Evolutionary conservation across 2,888 invertebrate genomes (phyloP).

Genomic region (Junonia oenone): DNA sequence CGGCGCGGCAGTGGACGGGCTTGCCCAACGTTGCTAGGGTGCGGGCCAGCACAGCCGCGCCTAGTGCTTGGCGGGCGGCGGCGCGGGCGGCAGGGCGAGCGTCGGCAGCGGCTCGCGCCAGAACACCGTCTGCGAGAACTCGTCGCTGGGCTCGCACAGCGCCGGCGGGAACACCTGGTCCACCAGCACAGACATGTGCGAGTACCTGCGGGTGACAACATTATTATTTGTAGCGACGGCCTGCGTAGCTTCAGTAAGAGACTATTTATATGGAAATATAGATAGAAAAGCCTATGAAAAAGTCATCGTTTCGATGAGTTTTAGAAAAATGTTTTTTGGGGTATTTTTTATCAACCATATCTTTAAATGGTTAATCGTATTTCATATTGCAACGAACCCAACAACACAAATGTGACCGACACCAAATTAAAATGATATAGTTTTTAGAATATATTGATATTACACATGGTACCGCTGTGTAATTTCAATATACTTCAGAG

Average conservation of each 20-base stretch:
- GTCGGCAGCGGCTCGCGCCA: constrained; percentile 93
- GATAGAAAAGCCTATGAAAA: too few species aligned
- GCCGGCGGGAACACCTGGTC: constrained; percentile 97
- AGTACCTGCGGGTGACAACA: constrained; percentile 83
- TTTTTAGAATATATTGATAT: not conserved
- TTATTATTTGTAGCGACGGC: not conserved
- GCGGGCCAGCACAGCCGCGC: too few species aligned
- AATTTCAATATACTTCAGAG: not conserved
- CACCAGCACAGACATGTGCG: constrained; percentile 94
- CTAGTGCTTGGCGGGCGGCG: constrained; percentile 20
- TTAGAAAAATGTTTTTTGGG: too few species aligned
- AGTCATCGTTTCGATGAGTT: too few species aligned
- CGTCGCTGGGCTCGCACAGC: constrained; percentile 79
- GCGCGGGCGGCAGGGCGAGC: constrained; percentile 40
- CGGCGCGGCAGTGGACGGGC: not conserved
- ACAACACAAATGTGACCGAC: not conserved
- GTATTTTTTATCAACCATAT: too few species aligned
- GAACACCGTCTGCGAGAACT: constrained; percentile 92
- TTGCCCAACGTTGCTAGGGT: too few species aligned
- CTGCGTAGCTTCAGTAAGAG: not conserved
- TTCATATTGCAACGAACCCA: not conserved
- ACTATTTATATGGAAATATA: not conserved
- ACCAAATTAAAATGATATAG: constrained; percentile 2
- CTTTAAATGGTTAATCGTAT: not conserved
- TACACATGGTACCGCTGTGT: too few species aligned